Base-by-base conservation (phyloP, 2,797 vertebrate genomes). In the Neomorphus geoffroyi region DNA sequence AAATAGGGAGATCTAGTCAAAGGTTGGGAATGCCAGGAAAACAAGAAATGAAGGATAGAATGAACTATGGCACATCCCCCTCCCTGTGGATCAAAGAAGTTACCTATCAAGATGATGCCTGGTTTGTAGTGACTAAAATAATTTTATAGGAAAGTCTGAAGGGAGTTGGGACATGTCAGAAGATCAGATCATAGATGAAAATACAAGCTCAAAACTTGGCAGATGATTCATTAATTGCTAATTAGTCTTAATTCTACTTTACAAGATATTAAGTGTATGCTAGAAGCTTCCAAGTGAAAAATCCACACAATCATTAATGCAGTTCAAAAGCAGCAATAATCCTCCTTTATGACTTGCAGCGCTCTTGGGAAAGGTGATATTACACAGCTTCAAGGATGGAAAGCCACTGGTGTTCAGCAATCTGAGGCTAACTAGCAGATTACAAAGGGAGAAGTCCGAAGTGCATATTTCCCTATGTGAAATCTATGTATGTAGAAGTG, bases 271-370 rank as follows among this genome's bases (percentile, higher is more conserved):
- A 91, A 91, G 54, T 53, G 43, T 67, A 43, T 41, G 22, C 46
- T 88, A 85, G 87, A 86, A 92, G 46, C 39, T 93, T 96, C 81
- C 72, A 62, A 83, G 73, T 89, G 48, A 77, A 88, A 94, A 96
- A 92, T 78, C 35, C 65, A 79, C 18, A 32, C 71, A 67, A 66
- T 10, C 60, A n/a, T 82, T 88, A 93, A 90, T 60, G 64, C 33
- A 82, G 54, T 90, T 95, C 80, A 92, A 81, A 95, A 91, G 79
- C 66, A 60, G 66, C 45, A 51, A 88, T 93, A 92, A 92, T 93
- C 45, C 28, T 85, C 50, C 61, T 85, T 81, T 74, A 77, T 65
- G 67, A 53, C 67, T 92, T 72, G 51, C 57, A 33, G 28, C 37
- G 24, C 65, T 81, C 73, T 70, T 84, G 77, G 56, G 74, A 73